phyloP scores from a whole-genome alignment of 2,113 vertebrate genomes.

The Triplophysa dalaica region DNA sequence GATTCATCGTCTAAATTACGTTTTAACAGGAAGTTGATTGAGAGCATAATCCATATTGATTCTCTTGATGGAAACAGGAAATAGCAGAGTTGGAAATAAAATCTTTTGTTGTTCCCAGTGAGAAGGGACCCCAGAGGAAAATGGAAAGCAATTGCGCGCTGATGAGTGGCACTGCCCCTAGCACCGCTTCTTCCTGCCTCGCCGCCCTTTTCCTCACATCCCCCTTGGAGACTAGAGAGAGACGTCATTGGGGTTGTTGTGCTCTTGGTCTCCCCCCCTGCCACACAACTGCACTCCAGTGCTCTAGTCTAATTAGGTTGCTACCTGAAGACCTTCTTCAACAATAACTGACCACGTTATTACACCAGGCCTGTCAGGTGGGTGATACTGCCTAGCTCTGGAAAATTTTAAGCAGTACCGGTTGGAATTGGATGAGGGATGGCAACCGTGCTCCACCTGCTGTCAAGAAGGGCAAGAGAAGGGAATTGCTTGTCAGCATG shows the following conservation, averaged over 20 bases:
- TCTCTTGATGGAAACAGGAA: constrained; percentile 81
- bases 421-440: constrained; percentile 16
- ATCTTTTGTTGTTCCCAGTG: constrained; percentile 77
- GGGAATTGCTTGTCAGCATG: constrained; percentile 38
- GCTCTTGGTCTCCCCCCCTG: constrained; percentile 62
- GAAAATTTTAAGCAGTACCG: not conserved
- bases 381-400: not conserved
- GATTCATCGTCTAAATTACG: constrained; percentile 74
- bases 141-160: constrained; percentile 72
- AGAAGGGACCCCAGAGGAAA: constrained; percentile 71
- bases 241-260: constrained; percentile 81
- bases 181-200: constrained; percentile 58
- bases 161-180: constrained; percentile 75
- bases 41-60: constrained; percentile 78
- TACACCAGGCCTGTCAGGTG: not conserved
- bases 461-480: constrained; percentile 27
- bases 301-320: constrained; percentile 30
- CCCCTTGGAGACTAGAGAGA: constrained; percentile 76
- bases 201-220: constrained; percentile 56
- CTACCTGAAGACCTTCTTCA: not conserved
- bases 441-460: constrained; percentile 16
- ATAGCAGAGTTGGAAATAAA: constrained; percentile 79
- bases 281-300: constrained; percentile 66
- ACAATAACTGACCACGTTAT: not conserved
- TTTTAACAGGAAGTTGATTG: constrained; percentile 79